Conservation (phyloP, 2,888 invertebrate genomes). For the Lochmaea capreae region DNA sequence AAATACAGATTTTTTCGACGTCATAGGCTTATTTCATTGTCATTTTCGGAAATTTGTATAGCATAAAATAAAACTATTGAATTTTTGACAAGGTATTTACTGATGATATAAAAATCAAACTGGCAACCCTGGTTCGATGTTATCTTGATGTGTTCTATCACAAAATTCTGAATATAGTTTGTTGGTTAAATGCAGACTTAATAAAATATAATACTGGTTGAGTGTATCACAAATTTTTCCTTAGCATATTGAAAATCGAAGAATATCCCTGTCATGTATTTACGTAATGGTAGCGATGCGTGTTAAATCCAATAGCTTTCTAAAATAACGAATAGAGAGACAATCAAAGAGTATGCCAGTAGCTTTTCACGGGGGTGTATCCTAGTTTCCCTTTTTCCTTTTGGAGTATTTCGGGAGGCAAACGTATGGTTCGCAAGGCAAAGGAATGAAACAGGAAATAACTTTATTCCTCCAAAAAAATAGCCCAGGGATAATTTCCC, state of each 20-base stretch:
- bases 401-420: conserved; percentile 13
- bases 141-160: not conserved
- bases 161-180: not conserved
- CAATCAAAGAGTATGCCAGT: conserved; percentile 36
- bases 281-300: conserved; percentile 22
- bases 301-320: conserved; percentile 38
- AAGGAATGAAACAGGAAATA: conserved; percentile 27
- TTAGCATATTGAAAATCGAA: not conserved
- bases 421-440: conserved; percentile 19
- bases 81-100: no score
- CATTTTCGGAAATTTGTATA: no score
- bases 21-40: no score
- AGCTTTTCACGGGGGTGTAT: conserved; percentile 36
- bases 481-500: conserved; percentile 23
- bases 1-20: no score
- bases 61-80: no score
- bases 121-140: no score
- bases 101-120: no score
- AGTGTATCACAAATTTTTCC: not conserved
- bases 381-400: conserved; percentile 15
- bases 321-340: conserved; percentile 39
- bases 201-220: not conserved
- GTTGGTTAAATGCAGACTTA: not conserved
- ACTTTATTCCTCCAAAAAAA: conserved; percentile 19
- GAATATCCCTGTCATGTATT: conserved; percentile 16